Conservation (phyloP, 2,113 vertebrate species). For the Taxidea taxus region DNA sequence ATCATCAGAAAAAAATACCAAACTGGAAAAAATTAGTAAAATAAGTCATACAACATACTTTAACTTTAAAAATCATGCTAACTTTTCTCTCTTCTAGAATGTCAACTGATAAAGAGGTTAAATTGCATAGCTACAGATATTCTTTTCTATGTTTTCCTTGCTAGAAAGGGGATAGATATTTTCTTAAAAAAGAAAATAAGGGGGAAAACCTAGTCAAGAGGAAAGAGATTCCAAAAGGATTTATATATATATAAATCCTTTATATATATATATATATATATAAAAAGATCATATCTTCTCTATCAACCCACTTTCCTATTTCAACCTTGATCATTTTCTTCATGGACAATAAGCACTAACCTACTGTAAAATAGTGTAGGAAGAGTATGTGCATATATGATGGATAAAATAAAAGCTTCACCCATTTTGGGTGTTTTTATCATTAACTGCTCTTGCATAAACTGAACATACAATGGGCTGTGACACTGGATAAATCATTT, state of each 20-base stretch:
- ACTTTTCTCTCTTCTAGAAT: constrained; percentile 36
- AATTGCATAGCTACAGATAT: not conserved
- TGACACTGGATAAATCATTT: constrained; percentile 74
- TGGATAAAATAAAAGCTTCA: constrained; percentile 57
- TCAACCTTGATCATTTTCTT: constrained; percentile 62
- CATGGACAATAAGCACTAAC: constrained; percentile 66
- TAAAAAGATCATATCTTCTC: not conserved
- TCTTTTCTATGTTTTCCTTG: constrained; percentile 19
- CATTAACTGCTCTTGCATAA: constrained; percentile 77
- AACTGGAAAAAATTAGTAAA: not conserved
- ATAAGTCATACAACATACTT: not conserved
- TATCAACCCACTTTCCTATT: constrained; percentile 41
- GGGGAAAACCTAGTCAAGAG: not conserved
- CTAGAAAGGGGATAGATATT: not conserved
- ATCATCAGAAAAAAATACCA: not conserved
- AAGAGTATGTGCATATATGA: constrained; percentile 19
- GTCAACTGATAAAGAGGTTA: not conserved
- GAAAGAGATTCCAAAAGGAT: constrained; percentile 48
- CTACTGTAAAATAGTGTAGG: constrained; percentile 60
- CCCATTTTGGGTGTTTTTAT: constrained; percentile 66
- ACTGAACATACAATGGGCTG: constrained; percentile 71
- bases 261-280: constrained; percentile 19
- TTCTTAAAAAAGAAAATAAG: not conserved
- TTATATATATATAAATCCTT: not conserved
- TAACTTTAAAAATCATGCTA: constrained; percentile 40